Evolutionary conservation across 2,888 invertebrate genomes (phyloP).

Genomic region (Nomada goodeniana): DNA sequence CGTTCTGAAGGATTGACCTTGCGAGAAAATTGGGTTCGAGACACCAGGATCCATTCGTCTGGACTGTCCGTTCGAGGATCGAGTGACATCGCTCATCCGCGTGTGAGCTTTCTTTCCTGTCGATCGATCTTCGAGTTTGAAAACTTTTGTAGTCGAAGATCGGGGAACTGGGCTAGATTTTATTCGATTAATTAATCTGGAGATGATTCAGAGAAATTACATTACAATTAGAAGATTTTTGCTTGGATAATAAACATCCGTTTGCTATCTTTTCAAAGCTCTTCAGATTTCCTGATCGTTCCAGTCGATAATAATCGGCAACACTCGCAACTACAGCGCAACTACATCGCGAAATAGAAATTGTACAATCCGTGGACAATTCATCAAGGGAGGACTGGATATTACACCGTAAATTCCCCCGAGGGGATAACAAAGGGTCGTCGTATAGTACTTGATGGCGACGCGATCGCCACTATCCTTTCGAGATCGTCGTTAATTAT

Average conservation of each 20-base stretch:
- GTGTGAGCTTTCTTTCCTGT: slow-evolving; percentile 14
- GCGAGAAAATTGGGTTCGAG: neutral
- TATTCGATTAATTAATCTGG: neutral
- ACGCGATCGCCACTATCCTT: slow-evolving; percentile 80
- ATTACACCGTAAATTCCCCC: slow-evolving; percentile 76
- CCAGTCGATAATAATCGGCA: slow-evolving; percentile 34
- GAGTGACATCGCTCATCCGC: slow-evolving; percentile 67
- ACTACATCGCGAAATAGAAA: slow-evolving; percentile 50
- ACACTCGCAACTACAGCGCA: neutral
- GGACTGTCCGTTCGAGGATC: slow-evolving; percentile 59
- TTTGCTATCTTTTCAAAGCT: too few species aligned
- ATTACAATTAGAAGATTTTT: too few species aligned
- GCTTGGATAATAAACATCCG: too few species aligned
- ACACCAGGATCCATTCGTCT: slow-evolving; percentile 45
- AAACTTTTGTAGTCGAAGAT: neutral
- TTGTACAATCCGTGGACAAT: slow-evolving; percentile 60
- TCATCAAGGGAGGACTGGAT: slow-evolving; percentile 59
- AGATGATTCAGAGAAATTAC: neutral
- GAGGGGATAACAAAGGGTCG: slow-evolving; percentile 75
- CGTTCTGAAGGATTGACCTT: slow-evolving; percentile 56
- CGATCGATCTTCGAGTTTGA: slow-evolving; percentile 35
- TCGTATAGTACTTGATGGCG: slow-evolving; percentile 69
- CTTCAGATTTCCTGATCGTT: slow-evolving; percentile 40
- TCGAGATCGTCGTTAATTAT: slow-evolving; percentile 81
- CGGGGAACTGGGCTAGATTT: too few species aligned